Conservation (phyloP, 2,113 vertebrate species). For the Muntiacus reevesi region DNA sequence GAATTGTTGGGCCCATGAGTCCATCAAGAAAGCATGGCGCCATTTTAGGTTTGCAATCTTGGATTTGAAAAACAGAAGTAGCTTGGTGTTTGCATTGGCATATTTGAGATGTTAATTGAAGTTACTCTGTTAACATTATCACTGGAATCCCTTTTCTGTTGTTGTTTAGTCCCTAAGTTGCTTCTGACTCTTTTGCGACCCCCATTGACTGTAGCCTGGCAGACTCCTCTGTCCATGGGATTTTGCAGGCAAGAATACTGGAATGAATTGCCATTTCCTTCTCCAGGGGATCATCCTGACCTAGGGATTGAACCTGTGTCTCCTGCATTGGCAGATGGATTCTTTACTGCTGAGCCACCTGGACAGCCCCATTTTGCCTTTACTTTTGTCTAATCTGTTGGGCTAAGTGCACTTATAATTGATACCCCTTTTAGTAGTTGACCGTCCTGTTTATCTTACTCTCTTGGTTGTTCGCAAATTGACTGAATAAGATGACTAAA, state of each 20-base stretch:
- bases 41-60: slow-evolving; percentile 21
- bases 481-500: not conserved
- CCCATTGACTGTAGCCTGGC: not conserved
- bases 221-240: not conserved
- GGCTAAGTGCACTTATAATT: not conserved
- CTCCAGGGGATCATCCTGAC: not conserved
- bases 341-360: not conserved
- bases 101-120: slow-evolving; percentile 26
- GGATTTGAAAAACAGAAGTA: slow-evolving; percentile 27
- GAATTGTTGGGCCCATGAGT: not conserved
- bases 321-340: not conserved
- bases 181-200: not conserved
- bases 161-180: not conserved
- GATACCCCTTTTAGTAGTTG: slow-evolving; percentile 17
- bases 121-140: not conserved
- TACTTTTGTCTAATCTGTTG: not conserved
- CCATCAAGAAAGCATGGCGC: not conserved
- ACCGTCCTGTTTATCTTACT: not conserved
- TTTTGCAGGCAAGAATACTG: not conserved
- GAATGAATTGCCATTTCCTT: not conserved
- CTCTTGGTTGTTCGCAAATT: not conserved
- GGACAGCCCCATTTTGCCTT: not conserved
- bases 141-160: not conserved
- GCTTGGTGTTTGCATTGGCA: not conserved
- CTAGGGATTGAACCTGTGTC: not conserved